A percentile compares a stretch with the other conserved stretches of the same genome.
These are phyloP conservation scores for Megalurothrips usitatus DNA, from an alignment of 2,888 invertebrate species.

Conservation along the genomic window DNA sequence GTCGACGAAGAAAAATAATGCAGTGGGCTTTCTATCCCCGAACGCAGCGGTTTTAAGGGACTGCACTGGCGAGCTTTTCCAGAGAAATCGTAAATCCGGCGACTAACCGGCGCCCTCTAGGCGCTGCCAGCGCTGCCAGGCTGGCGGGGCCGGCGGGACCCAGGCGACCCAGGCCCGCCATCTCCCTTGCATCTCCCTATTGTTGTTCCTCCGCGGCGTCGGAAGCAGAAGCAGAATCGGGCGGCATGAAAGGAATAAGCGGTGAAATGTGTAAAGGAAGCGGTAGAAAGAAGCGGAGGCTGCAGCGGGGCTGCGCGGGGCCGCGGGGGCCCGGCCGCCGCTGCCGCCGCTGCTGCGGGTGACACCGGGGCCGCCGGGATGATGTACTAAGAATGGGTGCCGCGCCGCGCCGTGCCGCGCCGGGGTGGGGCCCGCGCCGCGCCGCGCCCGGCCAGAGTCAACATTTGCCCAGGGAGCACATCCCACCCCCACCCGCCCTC, in stretches of 20 bases:
- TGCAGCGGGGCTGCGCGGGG: background rate
- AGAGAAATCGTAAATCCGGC: no score
- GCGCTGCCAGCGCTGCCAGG: no score
- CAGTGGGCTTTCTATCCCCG: no score
- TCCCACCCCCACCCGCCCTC: background rate
- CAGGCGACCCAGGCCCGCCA: no score
- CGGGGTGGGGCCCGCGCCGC: background rate
- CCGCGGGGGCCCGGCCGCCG: no score
- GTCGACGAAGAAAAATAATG: no score
- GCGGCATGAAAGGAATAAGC: background rate
- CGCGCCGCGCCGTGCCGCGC: background rate
- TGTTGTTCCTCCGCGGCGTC: background rate
- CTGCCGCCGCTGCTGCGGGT: background rate
- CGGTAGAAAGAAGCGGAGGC: background rate
- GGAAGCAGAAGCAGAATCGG: background rate
- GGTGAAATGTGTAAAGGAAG: background rate
- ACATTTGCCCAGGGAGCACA: background rate
- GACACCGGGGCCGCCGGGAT: slow-evolving; percentile 3
- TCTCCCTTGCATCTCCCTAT: background rate
- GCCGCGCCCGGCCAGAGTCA: background rate
- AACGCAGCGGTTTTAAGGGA: no score
- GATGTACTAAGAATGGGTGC: background rate
- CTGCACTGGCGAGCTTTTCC: no score
- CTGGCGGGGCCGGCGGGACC: no score
- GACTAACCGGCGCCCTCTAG: no score